Conservation (phyloP, 2,113 vertebrate species). For the Periophthalmodon schlosseri region DNA sequence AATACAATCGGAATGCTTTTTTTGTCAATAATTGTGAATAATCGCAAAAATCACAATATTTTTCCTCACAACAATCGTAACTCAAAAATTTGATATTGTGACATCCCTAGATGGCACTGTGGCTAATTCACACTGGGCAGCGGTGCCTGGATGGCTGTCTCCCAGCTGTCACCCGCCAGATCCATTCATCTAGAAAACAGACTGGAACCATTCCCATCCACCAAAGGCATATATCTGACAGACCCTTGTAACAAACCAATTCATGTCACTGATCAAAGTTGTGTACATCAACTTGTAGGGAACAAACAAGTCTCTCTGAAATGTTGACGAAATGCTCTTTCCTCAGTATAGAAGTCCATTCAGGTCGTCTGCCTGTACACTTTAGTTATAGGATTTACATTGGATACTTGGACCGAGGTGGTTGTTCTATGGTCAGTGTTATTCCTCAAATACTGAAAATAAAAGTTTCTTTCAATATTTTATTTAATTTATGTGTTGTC, state of each 20-base stretch:
- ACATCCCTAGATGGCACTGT: slow-evolving; percentile 12
- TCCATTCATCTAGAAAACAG: slow-evolving; percentile 51
- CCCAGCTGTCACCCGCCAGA: slow-evolving; percentile 48
- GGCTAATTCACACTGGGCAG: slow-evolving; percentile 32
- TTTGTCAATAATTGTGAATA: no score
- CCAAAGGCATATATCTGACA: neutral
- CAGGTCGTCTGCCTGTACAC: neutral
- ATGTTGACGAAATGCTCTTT: neutral
- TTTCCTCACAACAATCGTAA: no score
- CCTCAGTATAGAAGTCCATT: no score
- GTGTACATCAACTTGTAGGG: neutral
- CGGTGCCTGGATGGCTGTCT: slow-evolving; percentile 39
- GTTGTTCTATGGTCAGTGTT: neutral
- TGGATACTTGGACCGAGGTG: neutral
- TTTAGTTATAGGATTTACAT: neutral
- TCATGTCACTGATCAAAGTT: neutral
- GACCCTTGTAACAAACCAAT: neutral
- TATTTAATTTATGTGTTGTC: slow-evolving; percentile 2
- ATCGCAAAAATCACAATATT: no score
- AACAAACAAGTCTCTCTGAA: neutral
- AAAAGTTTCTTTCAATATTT: neutral
- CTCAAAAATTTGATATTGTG: no score
- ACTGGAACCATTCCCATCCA: slow-evolving; percentile 25
- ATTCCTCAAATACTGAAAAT: neutral
- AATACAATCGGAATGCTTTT: no score